Percentiles rank a stretch among this genome's conserved stretches.
Conservation (phyloP, 2,113 vertebrate genomes). For the Acinonyx jubatus region DNA sequence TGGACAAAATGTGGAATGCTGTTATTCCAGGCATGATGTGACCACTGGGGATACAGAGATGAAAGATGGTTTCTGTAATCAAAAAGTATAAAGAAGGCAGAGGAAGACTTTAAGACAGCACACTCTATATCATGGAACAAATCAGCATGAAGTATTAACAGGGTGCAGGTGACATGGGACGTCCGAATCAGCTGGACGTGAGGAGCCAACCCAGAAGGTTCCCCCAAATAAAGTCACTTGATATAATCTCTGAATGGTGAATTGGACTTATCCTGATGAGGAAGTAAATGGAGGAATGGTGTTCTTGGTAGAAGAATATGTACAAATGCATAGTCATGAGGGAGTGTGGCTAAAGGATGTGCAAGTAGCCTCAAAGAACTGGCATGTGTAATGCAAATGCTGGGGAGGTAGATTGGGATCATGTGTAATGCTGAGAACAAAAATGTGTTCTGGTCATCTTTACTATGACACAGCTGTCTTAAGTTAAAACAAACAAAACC, state of each 20-base stretch:
- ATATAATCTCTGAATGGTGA: background rate
- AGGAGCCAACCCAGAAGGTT: background rate
- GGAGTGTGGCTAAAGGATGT: background rate
- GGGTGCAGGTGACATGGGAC: background rate
- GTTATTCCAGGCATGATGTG: background rate
- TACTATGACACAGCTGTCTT: background rate
- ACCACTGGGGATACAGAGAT: background rate
- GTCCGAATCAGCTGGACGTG: background rate
- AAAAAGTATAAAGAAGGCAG: background rate
- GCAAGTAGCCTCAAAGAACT: accelerated
- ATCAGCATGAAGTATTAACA: background rate
- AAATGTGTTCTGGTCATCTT: background rate
- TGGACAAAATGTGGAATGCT: background rate
- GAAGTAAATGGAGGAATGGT: background rate
- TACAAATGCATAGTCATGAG: background rate
- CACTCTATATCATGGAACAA: background rate
- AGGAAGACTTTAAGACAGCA: background rate
- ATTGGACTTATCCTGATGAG: background rate
- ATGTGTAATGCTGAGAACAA: background rate
- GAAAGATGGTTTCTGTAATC: background rate
- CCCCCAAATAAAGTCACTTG: background rate
- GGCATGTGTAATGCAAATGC: background rate
- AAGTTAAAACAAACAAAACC: background rate
- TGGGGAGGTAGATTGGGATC: background rate
- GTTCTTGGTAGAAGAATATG: background rate